Evolutionary conservation across 2,113 vertebrate genomes (phyloP).

Genomic region (Alectura lathami): DNA sequence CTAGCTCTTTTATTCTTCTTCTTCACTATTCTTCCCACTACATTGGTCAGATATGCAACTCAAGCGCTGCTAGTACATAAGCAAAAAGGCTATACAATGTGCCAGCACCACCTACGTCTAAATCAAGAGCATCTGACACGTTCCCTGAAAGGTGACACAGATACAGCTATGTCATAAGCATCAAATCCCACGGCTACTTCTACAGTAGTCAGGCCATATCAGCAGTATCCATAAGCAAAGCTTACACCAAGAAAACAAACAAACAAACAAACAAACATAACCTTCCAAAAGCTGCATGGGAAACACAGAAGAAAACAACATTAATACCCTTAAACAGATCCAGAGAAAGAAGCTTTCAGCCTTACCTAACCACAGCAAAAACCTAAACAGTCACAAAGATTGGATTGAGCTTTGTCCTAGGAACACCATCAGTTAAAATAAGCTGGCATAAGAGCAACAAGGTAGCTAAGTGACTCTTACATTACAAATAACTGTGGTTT

Average conservation of each 20-base stretch:
- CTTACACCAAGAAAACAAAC: fast-evolving
- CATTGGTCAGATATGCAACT: no score
- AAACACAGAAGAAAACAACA: neutral
- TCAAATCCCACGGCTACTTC: neutral
- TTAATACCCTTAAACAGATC: neutral
- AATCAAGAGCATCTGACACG: neutral
- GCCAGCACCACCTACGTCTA: neutral
- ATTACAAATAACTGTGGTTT: neutral
- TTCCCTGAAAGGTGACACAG: neutral
- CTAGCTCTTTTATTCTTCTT: neutral
- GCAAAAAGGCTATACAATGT: no score
- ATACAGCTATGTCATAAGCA: neutral
- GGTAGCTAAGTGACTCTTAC: neutral
- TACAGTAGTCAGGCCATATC: neutral
- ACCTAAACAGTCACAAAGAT: neutral
- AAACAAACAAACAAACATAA: neutral
- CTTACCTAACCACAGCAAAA: neutral
- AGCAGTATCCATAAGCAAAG: neutral
- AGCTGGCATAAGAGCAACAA: neutral
- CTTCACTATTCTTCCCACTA: neutral
- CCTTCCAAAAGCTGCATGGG: neutral
- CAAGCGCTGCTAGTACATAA: fast-evolving
- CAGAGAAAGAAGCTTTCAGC: neutral
- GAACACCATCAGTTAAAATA: neutral
- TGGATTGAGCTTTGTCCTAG: neutral